Evolutionary conservation across 2,888 invertebrate species (phyloP), one percentile per base, ranked within the genome.

Genomic region (Resseliella maxima): DNA sequence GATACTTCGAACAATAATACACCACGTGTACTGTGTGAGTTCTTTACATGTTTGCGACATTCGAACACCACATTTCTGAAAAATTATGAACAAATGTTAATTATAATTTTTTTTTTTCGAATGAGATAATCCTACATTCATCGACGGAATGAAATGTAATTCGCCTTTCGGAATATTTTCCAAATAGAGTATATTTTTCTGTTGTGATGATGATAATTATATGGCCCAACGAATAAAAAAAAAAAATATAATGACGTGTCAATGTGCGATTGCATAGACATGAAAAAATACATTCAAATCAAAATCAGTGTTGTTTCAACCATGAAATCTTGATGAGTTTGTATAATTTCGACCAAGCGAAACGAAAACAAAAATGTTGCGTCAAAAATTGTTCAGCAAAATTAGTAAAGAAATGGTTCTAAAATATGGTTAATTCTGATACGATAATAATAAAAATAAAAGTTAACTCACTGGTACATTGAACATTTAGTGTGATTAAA

Each of bases 251-350:
- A 31, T 72, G 72, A 72, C 72, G 72, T 72, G 72, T 72, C 72
- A 72, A 72, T 72, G 72, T 15, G 31, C 27, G 35, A 72, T 72
- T 72, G 72, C 31, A 31, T 72, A 2, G n/a, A 72, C 72, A 72
- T 24, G 24, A 2, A 59, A 24, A 8, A 59, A 59, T 59, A 24
- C 31, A 27, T 10, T 72, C 6, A 10, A 72, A 72, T 72, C 72
- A 31, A 10, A 72, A 31, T 72, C 31, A 72, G 72, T 72, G 31
- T 72, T 59, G n/a, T 59, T n/a, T 59, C 59, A 59, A 24, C 59
- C 59, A 59, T 59, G 59, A 59, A 59, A 59, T 59, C 59, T 50
- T 59, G 59, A 59, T 59, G 59, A 59, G 24, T 59, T 50, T 59
- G 24, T 59, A 59, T 24, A 59, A 24, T 59, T 10, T 15, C 59